These are phyloP conservation scores for Tachyglossus aculeatus DNA, from an alignment of 2,797 vertebrate genomes.

Conservation along the genomic window DNA sequence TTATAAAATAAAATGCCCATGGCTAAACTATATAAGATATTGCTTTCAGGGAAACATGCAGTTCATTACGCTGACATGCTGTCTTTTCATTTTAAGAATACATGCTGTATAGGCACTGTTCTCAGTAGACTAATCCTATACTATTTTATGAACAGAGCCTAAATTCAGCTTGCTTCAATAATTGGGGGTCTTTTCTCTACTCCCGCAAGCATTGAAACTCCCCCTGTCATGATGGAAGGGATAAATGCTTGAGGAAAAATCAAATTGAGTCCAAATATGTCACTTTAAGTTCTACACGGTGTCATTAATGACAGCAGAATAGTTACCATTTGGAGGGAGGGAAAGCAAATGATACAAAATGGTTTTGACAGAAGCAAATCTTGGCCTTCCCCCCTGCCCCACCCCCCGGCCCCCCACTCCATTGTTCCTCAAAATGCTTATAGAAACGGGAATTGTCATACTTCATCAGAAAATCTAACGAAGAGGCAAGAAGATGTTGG, in stretches of 20 bases:
- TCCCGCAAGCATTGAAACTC: constrained; percentile 5
- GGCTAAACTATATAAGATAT: background rate
- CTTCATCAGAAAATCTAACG: no score
- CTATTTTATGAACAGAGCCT: background rate
- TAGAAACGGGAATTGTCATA: no score
- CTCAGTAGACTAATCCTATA: background rate
- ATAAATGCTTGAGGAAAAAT: background rate
- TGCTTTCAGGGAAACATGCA: background rate
- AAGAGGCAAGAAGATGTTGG: no score
- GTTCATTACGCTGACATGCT: background rate
- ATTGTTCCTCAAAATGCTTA: no score
- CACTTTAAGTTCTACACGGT: background rate
- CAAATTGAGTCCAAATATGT: background rate
- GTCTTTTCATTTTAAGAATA: background rate
- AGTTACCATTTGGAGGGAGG: background rate
- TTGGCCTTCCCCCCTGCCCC: background rate
- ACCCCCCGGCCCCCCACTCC: constrained; percentile 5
- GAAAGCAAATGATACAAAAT: background rate
- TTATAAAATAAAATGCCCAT: background rate
- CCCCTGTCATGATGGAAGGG: background rate
- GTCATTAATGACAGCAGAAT: background rate
- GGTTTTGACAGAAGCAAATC: background rate
- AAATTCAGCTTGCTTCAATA: constrained; percentile 11
- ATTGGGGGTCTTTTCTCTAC: background rate
- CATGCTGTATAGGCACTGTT: background rate